Percentiles rank a stretch among this genome's conserved stretches.
These are phyloP conservation scores for Labia minor DNA, from an alignment of 2,888 invertebrate genomes.

Conservation along the genomic window DNA sequence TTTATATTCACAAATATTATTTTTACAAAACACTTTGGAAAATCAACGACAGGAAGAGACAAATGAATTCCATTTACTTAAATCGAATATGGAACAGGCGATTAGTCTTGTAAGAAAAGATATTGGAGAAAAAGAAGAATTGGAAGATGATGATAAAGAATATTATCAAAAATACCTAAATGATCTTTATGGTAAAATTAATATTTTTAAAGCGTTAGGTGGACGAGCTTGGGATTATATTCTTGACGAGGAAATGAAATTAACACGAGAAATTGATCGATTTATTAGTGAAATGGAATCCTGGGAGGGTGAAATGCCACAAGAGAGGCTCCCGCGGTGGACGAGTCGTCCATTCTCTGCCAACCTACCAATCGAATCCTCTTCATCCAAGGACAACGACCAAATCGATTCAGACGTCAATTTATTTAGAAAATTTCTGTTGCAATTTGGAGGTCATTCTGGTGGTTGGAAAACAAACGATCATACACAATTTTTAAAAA, in stretches of 20 bases:
- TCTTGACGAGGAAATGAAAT: neutral
- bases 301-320: neutral
- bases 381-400: neutral
- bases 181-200: neutral
- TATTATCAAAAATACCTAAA: neutral
- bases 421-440: neutral
- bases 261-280: neutral
- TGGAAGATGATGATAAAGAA: neutral
- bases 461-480: neutral
- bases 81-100: neutral
- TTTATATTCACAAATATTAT: neutral
- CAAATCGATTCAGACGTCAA: neutral
- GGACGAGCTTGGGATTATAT: slow-evolving; percentile 3
- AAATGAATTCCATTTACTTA: neutral
- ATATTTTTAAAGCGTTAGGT: neutral
- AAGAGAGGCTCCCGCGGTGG: neutral
- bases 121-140: neutral
- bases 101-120: neutral
- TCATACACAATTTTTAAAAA: neutral
- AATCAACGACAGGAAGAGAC: neutral
- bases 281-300: neutral
- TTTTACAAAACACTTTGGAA: neutral
- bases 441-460: neutral
- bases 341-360: neutral
- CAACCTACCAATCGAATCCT: neutral